Base-by-base conservation (phyloP, 35 echinoderm and acorn worm genomes). In the Lytechinus pictus region DNA sequence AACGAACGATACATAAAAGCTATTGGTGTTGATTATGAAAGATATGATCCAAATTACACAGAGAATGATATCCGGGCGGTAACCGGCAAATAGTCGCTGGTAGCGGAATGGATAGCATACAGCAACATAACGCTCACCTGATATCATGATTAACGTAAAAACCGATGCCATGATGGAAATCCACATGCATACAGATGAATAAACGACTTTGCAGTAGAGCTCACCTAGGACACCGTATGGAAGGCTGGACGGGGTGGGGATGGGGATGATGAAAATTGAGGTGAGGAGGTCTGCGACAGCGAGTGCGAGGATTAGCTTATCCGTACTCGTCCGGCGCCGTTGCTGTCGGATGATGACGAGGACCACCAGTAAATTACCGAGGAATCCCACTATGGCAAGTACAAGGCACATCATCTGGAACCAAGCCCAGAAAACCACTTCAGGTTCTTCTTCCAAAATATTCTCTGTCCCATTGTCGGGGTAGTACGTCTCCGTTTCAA, bases 341-440 rank as follows among this genome's bases (percentile, higher is more conserved):
- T 95, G 94, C 10, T 96, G 96, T 24, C 86, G 94, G 0, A 96
- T 61, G 51, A 95, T 95, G 6, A 96, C 95, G 54, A 95, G 24
- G 58, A 95, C 95, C 24, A 97, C 97, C 24, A 97, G 54, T 28
- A 54, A 54, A 89, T 97, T 97, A 33, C 97, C 97, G 16, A 96
- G 61, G 94, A 97, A 94, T 54, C 97, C 97, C 21, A 96, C 27
- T 33, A 97, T 88, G 10, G 97, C 95, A 8, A 97, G 86, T 27
- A 95, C 54, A 44, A 97, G 89, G 51, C 94, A 87, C 28, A 96
- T 89, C 29, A 92, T 87, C 27, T 33, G 89, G 19, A 96, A 89
- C 97, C 97, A 97, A 58, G 56, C 86, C 97, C 97, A 97, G 60
- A 88, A 91, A 5, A 95, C 89, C 52, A 55, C 92, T 93, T 93